Base-by-base conservation (phyloP, 2,797 vertebrate species). In the Lutjanus argentimaculatus region DNA sequence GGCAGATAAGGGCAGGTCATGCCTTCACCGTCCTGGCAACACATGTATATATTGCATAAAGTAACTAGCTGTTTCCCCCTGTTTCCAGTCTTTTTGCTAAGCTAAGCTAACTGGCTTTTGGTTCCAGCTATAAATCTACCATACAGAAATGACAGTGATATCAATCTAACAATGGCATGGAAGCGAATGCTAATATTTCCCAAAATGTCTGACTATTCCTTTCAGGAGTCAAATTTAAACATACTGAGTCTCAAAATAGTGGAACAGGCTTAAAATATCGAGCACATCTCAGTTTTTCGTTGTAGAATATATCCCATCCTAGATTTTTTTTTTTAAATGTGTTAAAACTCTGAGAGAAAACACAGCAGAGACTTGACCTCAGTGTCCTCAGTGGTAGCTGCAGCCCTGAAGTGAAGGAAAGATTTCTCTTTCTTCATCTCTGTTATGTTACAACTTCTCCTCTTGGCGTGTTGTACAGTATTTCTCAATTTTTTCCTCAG, bases 401-500 rank as follows among this genome's bases (percentile, higher is more conserved):
- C 22, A 49, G 30, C 8, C 5, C 7, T 49, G 36, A 72, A 68
- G 48, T 67, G 48, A 75, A 52, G 52, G 56, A 49, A 10, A 22
- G 19, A 78, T n/a, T 17, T 43, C 22, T 57, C 12, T 71, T 55
- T 57, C 2, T 17, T 68, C 22, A 46, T 72, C 16, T 75, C 46
- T 66, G 15, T 63, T 59, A 48, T 58, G 42, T 61, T 77, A 66
- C 52, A 68, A 13, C 46, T 59, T 66, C 30, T 36, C 52, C 22
- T 56, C 22, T 64, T 67, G 51, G 51, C 67, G 68, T 75, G 55
- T 15, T 66, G 3, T 75, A 9, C 7, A 59, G 48, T 56, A 42
- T 58, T 61, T 77, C 62, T 86, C 53, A 78, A 5, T 72, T 51
- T 68, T 68, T 82, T 84, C 65, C 82, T 82, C 42, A 1, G 2